Evolutionary conservation across 2,113 vertebrate genomes (phyloP).

Genomic region (Misgurnus anguillicaudatus): DNA sequence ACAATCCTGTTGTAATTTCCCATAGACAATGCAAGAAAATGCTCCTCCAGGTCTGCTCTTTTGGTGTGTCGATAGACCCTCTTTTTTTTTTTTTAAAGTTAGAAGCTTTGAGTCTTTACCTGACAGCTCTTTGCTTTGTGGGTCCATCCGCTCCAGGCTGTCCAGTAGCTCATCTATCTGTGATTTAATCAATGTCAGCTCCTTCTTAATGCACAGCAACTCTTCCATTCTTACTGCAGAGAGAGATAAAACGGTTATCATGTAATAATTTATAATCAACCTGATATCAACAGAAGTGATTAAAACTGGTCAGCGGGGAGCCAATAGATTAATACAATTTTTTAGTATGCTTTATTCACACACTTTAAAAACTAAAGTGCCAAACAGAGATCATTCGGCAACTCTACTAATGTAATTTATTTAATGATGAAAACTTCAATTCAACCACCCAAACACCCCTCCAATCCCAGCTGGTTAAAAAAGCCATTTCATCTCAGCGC

Average conservation of each 20-base stretch:
- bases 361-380: too few relatives aligned
- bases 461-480: slow-evolving; percentile 32
- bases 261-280: too few relatives aligned
- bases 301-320: too few relatives aligned
- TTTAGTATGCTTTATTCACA: too few relatives aligned
- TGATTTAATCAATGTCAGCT: slow-evolving; percentile 81
- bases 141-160: slow-evolving; percentile 78
- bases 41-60: too few relatives aligned
- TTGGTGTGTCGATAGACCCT: too few relatives aligned
- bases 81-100: too few relatives aligned
- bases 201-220: slow-evolving; percentile 75
- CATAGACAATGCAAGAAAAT: too few relatives aligned
- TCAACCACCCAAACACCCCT: slow-evolving; percentile 13
- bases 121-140: slow-evolving; percentile 58
- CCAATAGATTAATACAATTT: too few relatives aligned
- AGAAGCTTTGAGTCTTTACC: slow-evolving; percentile 54
- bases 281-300: too few relatives aligned
- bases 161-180: slow-evolving; percentile 81
- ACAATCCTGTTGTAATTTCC: too few relatives aligned
- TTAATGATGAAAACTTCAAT: slow-evolving; percentile 18
- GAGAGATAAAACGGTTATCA: not conserved
- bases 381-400: not conserved
- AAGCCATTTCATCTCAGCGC: slow-evolving; percentile 10
- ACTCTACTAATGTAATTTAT: not conserved
- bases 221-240: slow-evolving; percentile 71